A percentile compares a stretch with the other conserved stretches of the same genome.
Evolutionary conservation across 2,888 invertebrate genomes (phyloP).

Genomic region (Agrochola litura): DNA sequence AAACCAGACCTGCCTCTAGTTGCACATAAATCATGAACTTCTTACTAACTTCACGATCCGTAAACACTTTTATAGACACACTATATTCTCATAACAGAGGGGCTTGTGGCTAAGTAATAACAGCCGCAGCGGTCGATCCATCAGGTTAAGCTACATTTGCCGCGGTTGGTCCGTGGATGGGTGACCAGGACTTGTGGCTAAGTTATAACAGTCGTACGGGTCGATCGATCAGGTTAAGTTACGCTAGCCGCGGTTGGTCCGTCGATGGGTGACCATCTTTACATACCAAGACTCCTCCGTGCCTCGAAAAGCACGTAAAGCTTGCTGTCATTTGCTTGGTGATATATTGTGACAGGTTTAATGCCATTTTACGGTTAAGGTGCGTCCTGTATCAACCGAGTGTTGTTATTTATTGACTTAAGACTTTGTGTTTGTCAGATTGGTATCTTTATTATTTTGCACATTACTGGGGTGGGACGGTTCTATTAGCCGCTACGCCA

Average conservation of each 20-base stretch:
- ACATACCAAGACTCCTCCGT: too few relatives aligned
- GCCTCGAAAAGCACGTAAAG: too few relatives aligned
- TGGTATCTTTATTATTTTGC: constrained; percentile 49
- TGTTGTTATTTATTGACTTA: constrained; percentile 65
- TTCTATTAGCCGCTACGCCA: constrained; percentile 7
- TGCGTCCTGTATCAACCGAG: constrained; percentile 65
- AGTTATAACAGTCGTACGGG: too few relatives aligned
- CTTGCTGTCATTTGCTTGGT: constrained; percentile 22
- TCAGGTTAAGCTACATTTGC: too few relatives aligned
- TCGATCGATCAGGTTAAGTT: too few relatives aligned
- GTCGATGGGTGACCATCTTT: too few relatives aligned
- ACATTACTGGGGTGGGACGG: constrained; percentile 10
- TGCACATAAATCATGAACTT: constrained; percentile 23
- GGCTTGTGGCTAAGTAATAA: too few relatives aligned
- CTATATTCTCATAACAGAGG: constrained; percentile 35
- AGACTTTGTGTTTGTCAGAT: constrained; percentile 55
- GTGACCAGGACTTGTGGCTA: too few relatives aligned
- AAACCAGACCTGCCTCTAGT: constrained; percentile 6
- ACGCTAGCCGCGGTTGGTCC: too few relatives aligned
- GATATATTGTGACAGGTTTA: constrained; percentile 66
- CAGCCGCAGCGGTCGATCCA: too few relatives aligned
- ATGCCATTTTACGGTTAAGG: constrained; percentile 66
- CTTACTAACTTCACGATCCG: constrained; percentile 8
- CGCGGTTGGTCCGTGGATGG: too few relatives aligned
- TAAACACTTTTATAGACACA: constrained; percentile 28